phyloP scores from a whole-genome alignment of 2,113 vertebrate species.

The Taurulus bubalis region DNA sequence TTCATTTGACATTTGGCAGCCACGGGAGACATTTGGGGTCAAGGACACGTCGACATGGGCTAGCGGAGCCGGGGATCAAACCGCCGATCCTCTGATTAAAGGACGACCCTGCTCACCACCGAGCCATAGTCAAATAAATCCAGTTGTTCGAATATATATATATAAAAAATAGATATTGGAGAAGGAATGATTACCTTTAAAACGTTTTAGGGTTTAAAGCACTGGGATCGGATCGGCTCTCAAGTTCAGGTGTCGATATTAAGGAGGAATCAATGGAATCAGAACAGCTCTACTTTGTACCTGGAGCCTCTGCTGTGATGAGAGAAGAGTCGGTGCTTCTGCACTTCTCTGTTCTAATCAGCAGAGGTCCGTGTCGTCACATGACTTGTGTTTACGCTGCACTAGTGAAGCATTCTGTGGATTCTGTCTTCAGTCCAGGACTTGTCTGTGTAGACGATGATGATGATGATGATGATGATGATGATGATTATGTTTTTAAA shows the following conservation, averaged over 20 bases:
- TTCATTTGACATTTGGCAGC: too few relatives aligned
- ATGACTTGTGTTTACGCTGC: slow-evolving; percentile 16
- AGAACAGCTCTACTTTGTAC: neutral
- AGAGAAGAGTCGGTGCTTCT: slow-evolving; percentile 28
- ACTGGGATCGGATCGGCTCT: neutral
- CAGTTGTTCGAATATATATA: too few relatives aligned
- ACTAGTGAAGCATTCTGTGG: neutral
- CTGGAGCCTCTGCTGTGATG: too few relatives aligned
- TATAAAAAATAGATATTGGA: too few relatives aligned
- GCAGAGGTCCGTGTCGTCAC: slow-evolving; percentile 55
- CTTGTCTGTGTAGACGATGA: too few relatives aligned
- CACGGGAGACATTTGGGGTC: too few relatives aligned
- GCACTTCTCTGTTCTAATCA: slow-evolving; percentile 33
- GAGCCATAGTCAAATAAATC: neutral
- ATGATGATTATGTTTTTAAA: neutral
- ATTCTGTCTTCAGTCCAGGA: neutral
- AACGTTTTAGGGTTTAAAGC: neutral
- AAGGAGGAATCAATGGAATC: too few relatives aligned
- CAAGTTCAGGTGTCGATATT: neutral
- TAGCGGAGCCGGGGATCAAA: too few relatives aligned
- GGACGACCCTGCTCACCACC: too few relatives aligned
- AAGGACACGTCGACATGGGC: too few relatives aligned
- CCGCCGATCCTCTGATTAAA: too few relatives aligned
- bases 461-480: neutral
- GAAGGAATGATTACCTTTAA: neutral